Base-by-base conservation (phyloP, 2,113 vertebrate genomes). In the Ginglymostoma cirratum region DNA sequence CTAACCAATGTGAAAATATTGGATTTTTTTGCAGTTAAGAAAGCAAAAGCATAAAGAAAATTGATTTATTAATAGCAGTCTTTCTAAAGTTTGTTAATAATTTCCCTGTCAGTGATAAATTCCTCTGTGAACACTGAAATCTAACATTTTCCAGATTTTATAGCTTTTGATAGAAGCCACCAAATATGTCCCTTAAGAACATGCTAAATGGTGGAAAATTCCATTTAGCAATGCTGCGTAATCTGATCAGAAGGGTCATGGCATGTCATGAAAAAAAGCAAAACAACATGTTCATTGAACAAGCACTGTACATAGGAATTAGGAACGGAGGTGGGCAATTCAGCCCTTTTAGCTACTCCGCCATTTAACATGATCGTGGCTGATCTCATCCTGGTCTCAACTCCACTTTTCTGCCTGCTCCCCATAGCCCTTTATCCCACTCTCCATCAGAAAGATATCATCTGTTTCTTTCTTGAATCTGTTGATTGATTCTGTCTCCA, bases 61-160 rank as follows among this genome's bases (percentile, higher is more conserved):
- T 95, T 95, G 69, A 95, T 72, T 95, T 95, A 95, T 72, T 95
- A 95, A 76, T 72, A 95, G 94, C 94, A 72, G 45, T 76, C 94
- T 52, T 69, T 76, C 52, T 76, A 52, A 95, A 95, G 67, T 95
- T 70, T 70, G 69, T 52, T 95, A 95, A 72, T 72, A 42, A 95
- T 42, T 76, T 76, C 42, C 94, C 94, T 95, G 67, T 95, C 45
- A 34, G 38, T 30, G 45, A 52, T 45, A 34, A 95, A 95, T 95
- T 76, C 69, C 94, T 72, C 48, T 70, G 94, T 72, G 94, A 95
- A 7, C 45, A 34, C 52, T 52, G 38, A 95, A 95, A 72, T 45
- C 67, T 72, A 48, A 72, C 67, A 34, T 95, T 95, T 95, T 95
- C 67, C 67, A 95, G 42, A 95, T 76, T 95, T 95, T 52, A 95